Conservation (phyloP, 1,140 invertebrate species). For the Carcinoscorpius rotundicauda region DNA sequence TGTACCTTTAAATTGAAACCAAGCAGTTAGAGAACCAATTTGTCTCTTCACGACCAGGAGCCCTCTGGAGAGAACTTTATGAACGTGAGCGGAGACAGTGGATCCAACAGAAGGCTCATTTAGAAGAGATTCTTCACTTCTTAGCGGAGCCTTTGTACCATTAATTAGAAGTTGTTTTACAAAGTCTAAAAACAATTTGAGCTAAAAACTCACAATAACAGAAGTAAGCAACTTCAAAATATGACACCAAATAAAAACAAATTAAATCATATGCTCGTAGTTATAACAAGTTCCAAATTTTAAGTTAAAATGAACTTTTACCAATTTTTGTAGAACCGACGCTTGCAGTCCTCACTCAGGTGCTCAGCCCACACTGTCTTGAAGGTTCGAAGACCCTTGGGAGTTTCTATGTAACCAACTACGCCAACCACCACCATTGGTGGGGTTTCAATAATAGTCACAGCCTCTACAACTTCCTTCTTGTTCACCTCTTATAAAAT, state of each 20-base stretch:
- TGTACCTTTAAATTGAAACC: constrained; percentile 61
- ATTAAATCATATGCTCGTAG: no score
- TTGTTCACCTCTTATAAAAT: constrained; percentile 85
- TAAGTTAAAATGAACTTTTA: constrained; percentile 42
- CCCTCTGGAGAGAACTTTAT: neutral
- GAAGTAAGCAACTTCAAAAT: no score
- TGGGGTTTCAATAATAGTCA: constrained; percentile 95
- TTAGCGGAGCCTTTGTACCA: constrained; percentile 21
- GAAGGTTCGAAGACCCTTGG: constrained; percentile 83
- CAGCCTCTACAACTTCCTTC: constrained; percentile 98
- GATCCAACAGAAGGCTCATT: constrained; percentile 8
- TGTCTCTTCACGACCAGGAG: constrained; percentile 17
- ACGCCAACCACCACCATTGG: constrained; percentile 96
- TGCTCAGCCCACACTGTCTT: constrained; percentile 98
- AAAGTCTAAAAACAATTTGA: no score
- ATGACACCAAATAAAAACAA: no score
- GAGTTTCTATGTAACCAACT: constrained; percentile 98
- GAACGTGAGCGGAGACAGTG: constrained; percentile 28
- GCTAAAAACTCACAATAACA: no score
- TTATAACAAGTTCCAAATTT: neutral
- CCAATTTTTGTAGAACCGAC: constrained; percentile 99
- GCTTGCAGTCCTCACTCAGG: constrained; percentile 92
- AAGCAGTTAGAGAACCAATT: constrained; percentile 12
- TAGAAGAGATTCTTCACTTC: neutral
- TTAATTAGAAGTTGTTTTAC: neutral